Conservation (phyloP, 2,113 vertebrate species). For the Indicator indicator region DNA sequence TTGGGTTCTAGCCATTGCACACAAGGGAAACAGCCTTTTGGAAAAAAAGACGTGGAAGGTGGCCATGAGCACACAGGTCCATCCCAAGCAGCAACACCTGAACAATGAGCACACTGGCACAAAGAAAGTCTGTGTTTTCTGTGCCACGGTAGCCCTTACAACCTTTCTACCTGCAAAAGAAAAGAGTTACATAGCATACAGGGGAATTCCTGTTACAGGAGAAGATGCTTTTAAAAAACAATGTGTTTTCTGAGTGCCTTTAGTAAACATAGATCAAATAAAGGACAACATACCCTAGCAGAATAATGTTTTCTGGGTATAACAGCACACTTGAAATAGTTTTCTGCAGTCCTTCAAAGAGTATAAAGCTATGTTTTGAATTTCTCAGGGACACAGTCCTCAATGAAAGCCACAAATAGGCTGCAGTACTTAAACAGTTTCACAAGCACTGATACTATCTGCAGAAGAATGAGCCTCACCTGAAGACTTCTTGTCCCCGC, state of each 20-base stretch:
- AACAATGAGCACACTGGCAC: rapidly evolving
- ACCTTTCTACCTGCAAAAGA: not conserved
- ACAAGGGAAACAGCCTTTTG: not conserved
- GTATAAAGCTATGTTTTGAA: not conserved
- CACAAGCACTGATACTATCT: not conserved
- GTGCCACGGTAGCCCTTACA: not conserved
- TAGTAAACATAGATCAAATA: not conserved
- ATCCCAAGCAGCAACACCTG: not conserved
- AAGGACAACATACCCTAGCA: not conserved
- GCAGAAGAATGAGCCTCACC: not conserved
- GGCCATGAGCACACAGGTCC: rapidly evolving
- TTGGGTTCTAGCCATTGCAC: not conserved
- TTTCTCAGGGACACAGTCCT: not conserved
- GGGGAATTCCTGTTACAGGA: not conserved
- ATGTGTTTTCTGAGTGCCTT: not conserved
- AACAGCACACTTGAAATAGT: not conserved
- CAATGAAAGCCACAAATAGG: not conserved
- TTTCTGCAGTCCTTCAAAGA: not conserved
- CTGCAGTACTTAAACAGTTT: not conserved
- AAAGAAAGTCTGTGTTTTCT: not conserved
- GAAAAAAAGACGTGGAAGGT: not conserved
- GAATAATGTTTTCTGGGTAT: not conserved
- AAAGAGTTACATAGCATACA: not conserved
- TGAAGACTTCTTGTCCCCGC: not conserved
- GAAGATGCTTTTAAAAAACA: not conserved